A percentile compares a stretch with the other conserved stretches of the same genome.
phyloP scores from a whole-genome alignment of 2,888 invertebrate genomes.

The Stenodera caucasica region DNA sequence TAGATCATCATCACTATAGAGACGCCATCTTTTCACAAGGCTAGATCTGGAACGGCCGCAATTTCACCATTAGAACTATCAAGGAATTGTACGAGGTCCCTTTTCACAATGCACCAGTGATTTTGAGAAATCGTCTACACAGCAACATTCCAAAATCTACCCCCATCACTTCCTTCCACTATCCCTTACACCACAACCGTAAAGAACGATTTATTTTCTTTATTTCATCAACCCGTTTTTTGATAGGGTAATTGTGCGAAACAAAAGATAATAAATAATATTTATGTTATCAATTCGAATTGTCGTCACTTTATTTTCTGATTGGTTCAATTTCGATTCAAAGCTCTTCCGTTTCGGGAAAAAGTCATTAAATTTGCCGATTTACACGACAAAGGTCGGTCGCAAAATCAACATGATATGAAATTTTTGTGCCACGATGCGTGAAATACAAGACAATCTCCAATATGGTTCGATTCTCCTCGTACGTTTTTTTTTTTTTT shows the following conservation, averaged over 20 bases:
- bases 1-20: background rate
- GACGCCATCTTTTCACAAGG: background rate
- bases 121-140: slow-evolving; percentile 44
- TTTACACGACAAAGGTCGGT: slow-evolving; percentile 45
- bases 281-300: too few relatives aligned
- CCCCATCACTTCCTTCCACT: background rate
- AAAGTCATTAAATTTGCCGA: too few relatives aligned
- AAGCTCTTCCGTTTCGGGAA: too few relatives aligned
- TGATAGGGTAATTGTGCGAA: background rate
- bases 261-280: background rate
- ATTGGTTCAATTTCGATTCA: too few relatives aligned
- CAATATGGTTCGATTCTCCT: slow-evolving; percentile 21
- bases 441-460: slow-evolving; percentile 46
- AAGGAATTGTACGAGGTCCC: slow-evolving; percentile 35
- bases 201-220: slow-evolving; percentile 5
- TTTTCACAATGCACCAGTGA: slow-evolving; percentile 43
- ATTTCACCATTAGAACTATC: slow-evolving; percentile 28
- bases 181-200: background rate
- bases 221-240: background rate
- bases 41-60: too few relatives aligned
- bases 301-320: too few relatives aligned
- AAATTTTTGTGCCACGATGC: slow-evolving; percentile 51
- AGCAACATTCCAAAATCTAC: slow-evolving; percentile 35
- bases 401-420: slow-evolving; percentile 53
- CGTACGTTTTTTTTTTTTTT: too few relatives aligned